Conservation (phyloP, 2,113 vertebrate species). For the Stigmatopora nigra region DNA sequence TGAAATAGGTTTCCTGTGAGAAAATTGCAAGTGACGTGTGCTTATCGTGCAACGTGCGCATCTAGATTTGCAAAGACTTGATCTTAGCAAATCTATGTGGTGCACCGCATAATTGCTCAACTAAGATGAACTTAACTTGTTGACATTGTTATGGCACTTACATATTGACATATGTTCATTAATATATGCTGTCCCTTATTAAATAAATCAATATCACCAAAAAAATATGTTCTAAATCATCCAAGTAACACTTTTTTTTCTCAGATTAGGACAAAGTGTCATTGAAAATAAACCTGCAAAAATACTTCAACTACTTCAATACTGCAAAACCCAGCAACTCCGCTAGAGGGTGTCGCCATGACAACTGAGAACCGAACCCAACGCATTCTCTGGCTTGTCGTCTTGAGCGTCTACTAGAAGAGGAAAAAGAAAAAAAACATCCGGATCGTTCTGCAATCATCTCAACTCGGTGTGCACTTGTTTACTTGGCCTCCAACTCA, state of each 20-base stretch:
- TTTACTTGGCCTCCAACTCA: conserved; percentile 12
- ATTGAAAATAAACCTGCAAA: too few species aligned
- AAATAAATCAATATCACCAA: too few species aligned
- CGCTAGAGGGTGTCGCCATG: conserved; percentile 47
- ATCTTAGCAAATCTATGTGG: neutral
- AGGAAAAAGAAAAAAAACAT: conserved; percentile 25
- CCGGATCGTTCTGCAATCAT: conserved; percentile 31
- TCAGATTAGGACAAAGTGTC: too few species aligned
- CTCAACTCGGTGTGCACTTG: conserved; percentile 7
- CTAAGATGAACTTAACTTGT: neutral
- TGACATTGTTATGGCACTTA: neutral
- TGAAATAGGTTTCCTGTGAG: conserved; percentile 27
- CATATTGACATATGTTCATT: too few species aligned
- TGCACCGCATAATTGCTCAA: conserved; percentile 1
- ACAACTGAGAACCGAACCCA: conserved; percentile 46
- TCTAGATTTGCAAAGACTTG: conserved; percentile 2
- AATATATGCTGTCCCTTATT: too few species aligned
- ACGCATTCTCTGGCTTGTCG: conserved; percentile 37
- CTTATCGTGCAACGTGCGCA: conserved; percentile 9
- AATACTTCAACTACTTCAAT: too few species aligned
- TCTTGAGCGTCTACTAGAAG: conserved; percentile 51
- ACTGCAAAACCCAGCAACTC: too few species aligned
- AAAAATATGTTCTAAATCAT: too few species aligned
- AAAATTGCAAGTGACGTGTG: conserved; percentile 14
- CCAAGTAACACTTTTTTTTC: too few species aligned